Evolutionary conservation across 2,888 invertebrate species (phyloP).

Genomic region (Leptinotarsa peninsularis): DNA sequence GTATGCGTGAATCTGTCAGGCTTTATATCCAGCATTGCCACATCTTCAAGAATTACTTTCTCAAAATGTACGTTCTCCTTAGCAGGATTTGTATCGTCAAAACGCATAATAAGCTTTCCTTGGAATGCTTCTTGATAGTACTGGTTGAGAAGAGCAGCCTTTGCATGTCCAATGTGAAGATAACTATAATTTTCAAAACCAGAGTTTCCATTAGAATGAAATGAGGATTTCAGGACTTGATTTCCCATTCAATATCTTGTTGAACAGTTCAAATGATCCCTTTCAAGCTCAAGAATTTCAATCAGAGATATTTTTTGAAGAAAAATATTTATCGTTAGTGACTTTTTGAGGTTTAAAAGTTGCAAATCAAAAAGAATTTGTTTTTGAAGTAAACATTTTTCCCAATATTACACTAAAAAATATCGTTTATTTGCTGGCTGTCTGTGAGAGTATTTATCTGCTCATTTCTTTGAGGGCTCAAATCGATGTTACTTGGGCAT

Average conservation of each 20-base stretch:
- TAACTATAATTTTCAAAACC: conserved; percentile 69
- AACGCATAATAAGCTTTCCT: conserved; percentile 96
- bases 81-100: conserved; percentile 99
- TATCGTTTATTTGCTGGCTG: too few relatives aligned
- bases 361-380: too few relatives aligned
- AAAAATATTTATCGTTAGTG: too few relatives aligned
- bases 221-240: background rate
- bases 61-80: conserved; percentile 98
- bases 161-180: conserved; percentile 98
- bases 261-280: too few relatives aligned
- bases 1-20: conserved; percentile 95
- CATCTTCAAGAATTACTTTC: conserved; percentile 94
- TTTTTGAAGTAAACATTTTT: too few relatives aligned
- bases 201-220: background rate
- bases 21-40: conserved; percentile 90
- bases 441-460: too few relatives aligned
- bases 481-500: too few relatives aligned
- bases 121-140: conserved; percentile 94
- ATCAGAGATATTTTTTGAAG: background rate
- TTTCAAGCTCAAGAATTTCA: conserved; percentile 1
- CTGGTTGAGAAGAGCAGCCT: conserved; percentile 97
- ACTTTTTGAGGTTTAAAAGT: too few relatives aligned
- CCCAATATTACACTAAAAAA: too few relatives aligned
- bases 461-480: too few relatives aligned
- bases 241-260: too few relatives aligned